Evolutionary conservation across 2,888 invertebrate genomes (phyloP), one percentile per base, ranked within the genome.

Genomic region (Noctua janthina): DNA sequence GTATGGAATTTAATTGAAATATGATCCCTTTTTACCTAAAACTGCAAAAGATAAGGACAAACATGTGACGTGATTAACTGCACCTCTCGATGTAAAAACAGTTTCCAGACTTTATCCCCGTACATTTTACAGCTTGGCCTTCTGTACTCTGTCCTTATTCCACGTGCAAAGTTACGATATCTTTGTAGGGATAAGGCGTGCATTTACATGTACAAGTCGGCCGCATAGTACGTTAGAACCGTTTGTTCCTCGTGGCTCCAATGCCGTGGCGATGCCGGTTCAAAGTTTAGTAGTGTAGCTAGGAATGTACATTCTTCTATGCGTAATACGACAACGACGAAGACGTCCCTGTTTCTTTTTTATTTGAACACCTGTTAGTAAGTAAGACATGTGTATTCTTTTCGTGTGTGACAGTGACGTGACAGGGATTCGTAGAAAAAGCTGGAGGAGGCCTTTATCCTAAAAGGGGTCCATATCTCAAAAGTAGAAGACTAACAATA

Each of bases 191-290:
- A 88, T 85, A 88, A 74, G 82, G 82, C 75, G 73, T 66, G 73
- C 79, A 77, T 87, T 88, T 79, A 81, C 79, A 86, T 88, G 86
- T 79, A 76, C 88, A 76, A 51, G 75, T 77, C 59, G 67, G 59
- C 54, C 43, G 72, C 87, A 78, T 79, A 70, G 35, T 81, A 75
- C n/a, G 62, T 68, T 68, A 43, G 51, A 77, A 76, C 77, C n/a
- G 76, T 86, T 85, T 81, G 82, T 85, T 79, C 75, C 73, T 77
- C 70, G 82, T 64, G 51, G 74, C 70, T 68, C 59, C 74, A 77
- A 80, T 76, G 15, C 79, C 51, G 66, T 74, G 23, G 39, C 84
- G 71, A 79, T 68, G 62, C 73, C 70, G 56, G 71, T 76, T 79
- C 64, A 76, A 76, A 76, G 56, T 76, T 64, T 39, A 86, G 43